A percentile compares a stretch with the other conserved stretches of the same genome.
phyloP scores from a whole-genome alignment of 1,140 invertebrate genomes.

The Drosophila ohnishii region DNA sequence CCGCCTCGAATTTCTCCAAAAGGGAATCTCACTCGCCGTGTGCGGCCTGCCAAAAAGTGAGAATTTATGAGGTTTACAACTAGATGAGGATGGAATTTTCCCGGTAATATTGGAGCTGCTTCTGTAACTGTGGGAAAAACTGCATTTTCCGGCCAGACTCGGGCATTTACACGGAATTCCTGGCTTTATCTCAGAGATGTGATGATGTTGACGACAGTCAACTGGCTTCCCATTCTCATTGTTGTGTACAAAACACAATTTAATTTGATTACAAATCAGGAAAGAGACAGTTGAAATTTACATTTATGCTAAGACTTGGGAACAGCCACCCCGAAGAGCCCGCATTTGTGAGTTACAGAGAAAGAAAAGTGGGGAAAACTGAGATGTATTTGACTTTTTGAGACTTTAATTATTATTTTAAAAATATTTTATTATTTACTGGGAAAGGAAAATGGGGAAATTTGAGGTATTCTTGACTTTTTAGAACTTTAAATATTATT shows the following conservation, averaged over 20 bases:
- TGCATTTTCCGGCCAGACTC: conserved; percentile 37
- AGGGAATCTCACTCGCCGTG: conserved; percentile 45
- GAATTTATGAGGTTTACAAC: conserved; percentile 44
- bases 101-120: conserved; percentile 41
- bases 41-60: conserved; percentile 62
- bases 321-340: conserved; percentile 39
- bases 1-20: conserved; percentile 66
- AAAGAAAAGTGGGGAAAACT: neutral
- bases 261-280: conserved; percentile 69
- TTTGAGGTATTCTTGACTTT: neutral
- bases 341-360: conserved; percentile 37
- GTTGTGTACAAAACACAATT: conserved; percentile 57
- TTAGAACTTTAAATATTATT: neutral
- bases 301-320: conserved; percentile 13
- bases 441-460: neutral
- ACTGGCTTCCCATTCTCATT: conserved; percentile 23
- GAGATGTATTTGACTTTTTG: neutral
- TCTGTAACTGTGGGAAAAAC: conserved; percentile 43
- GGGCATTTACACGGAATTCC: conserved; percentile 28
- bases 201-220: conserved; percentile 51
- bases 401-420: neutral
- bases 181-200: conserved; percentile 20
- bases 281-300: conserved; percentile 32
- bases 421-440: neutral
- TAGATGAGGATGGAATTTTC: conserved; percentile 16